Evolutionary conservation across 1,140 invertebrate species (phyloP).

Genomic region (Camponotus pennsylvanicus): DNA sequence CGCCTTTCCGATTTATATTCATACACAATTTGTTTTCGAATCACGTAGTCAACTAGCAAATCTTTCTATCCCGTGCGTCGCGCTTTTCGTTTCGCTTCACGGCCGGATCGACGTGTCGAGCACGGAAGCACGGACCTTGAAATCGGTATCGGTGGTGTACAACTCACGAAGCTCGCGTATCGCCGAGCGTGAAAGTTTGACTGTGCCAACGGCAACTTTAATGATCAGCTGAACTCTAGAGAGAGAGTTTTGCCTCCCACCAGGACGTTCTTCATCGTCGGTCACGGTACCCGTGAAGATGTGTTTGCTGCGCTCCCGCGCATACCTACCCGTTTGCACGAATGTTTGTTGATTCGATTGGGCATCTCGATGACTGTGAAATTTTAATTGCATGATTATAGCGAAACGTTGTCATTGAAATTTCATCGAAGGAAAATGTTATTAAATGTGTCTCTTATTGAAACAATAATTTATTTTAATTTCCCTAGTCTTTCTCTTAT

Average conservation of each 20-base stretch:
- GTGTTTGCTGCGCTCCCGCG: conserved; percentile 5
- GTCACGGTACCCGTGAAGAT: conserved; percentile 54
- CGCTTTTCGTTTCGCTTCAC: not conserved
- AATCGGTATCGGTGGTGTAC: conserved; percentile 7
- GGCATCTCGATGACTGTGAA: not conserved
- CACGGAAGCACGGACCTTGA: conserved; percentile 53
- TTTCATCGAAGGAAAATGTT: too few species aligned
- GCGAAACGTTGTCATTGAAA: not conserved
- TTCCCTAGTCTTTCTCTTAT: too few species aligned
- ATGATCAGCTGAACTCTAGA: conserved; percentile 80
- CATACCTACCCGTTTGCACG: not conserved
- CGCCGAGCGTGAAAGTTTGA: conserved; percentile 83
- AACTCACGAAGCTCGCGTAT: conserved; percentile 73
- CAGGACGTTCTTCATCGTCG: conserved; percentile 60
- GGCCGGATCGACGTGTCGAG: not conserved
- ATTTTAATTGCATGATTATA: not conserved
- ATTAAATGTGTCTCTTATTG: too few species aligned
- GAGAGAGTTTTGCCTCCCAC: conserved; percentile 80
- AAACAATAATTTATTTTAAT: too few species aligned
- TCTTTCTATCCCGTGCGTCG: not conserved
- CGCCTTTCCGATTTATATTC: not conserved
- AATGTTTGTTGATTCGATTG: not conserved
- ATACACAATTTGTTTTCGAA: not conserved
- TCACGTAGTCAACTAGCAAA: not conserved
- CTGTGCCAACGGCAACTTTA: conserved; percentile 79